A percentile compares a stretch with the other conserved stretches of the same genome.
Conservation (phyloP, 2,797 vertebrate species). For the Melanotaenia nigrans region DNA sequence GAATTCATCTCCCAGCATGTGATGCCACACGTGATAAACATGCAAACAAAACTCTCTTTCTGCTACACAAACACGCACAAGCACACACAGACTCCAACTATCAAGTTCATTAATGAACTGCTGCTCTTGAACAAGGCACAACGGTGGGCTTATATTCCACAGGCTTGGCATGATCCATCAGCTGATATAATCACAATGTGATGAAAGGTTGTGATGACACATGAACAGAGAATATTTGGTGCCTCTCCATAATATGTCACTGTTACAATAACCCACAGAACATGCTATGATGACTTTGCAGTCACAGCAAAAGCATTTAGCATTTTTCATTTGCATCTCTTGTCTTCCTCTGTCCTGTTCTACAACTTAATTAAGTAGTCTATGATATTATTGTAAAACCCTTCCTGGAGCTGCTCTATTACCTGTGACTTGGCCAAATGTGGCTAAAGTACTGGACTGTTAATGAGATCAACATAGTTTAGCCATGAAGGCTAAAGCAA, state of each 20-base stretch:
- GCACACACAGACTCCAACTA: conserved; percentile 16
- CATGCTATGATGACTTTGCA: conserved; percentile 55
- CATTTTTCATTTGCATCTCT: conserved; percentile 15
- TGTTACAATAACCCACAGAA: conserved; percentile 69
- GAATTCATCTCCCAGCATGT: conserved; percentile 8
- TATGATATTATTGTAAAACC: conserved; percentile 32
- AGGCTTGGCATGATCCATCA: conserved; percentile 60
- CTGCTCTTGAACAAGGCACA: conserved; percentile 57
- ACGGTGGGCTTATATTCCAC: conserved; percentile 64
- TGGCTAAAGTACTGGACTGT: conserved; percentile 8
- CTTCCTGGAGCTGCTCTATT: conserved; percentile 26
- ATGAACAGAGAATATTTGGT: conserved; percentile 69
- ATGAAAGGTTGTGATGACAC: conserved; percentile 77
- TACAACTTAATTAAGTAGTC: background rate
- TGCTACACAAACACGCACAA: conserved; percentile 10
- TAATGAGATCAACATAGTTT: conserved; percentile 23
- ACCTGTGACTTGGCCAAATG: conserved; percentile 18
- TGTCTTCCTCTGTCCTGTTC: background rate
- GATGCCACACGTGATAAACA: conserved; percentile 17
- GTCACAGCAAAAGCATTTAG: conserved; percentile 25
- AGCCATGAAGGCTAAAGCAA: conserved; percentile 25
- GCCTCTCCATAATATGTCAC: conserved; percentile 70
- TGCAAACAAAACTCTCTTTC: conserved; percentile 23
- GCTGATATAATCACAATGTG: conserved; percentile 74
- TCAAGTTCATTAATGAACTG: conserved; percentile 73